Conservation (phyloP, 2,797 vertebrate genomes). For the Cottoperca gobio region DNA sequence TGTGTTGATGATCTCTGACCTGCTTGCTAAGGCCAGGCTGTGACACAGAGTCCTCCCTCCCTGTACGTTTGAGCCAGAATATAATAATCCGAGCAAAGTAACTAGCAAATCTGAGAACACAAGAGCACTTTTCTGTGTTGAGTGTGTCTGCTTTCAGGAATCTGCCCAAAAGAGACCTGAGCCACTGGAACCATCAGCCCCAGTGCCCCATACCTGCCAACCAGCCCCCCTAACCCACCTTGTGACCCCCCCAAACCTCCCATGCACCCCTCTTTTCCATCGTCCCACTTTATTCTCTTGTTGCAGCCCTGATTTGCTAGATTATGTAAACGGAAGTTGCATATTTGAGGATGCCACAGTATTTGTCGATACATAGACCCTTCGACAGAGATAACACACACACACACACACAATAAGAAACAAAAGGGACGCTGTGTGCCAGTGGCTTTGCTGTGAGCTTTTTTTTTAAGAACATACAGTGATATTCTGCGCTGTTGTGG, state of each 20-base stretch:
- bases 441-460: constrained; percentile 89
- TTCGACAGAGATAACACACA: constrained; percentile 11
- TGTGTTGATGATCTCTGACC: constrained; percentile 79
- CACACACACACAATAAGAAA: constrained; percentile 61
- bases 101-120: constrained; percentile 88
- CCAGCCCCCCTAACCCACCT: constrained; percentile 38
- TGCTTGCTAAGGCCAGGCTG: constrained; percentile 77
- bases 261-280: constrained; percentile 40
- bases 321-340: constrained; percentile 85
- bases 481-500: constrained; percentile 95
- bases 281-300: constrained; percentile 62
- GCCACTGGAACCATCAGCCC: constrained; percentile 91
- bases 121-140: constrained; percentile 88
- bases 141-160: constrained; percentile 94
- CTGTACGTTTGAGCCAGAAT: constrained; percentile 76
- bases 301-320: constrained; percentile 91
- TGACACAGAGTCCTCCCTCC: constrained; percentile 71
- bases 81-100: constrained; percentile 65
- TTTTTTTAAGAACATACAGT: constrained; percentile 89
- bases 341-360: constrained; percentile 88
- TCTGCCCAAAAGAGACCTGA: constrained; percentile 91
- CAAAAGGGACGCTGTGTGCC: constrained; percentile 79
- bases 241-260: constrained; percentile 25
- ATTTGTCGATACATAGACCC: constrained; percentile 81
- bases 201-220: constrained; percentile 50